These are phyloP conservation scores for Leuciscus idus DNA, from an alignment of 2,113 vertebrate species.

Conservation along the genomic window DNA sequence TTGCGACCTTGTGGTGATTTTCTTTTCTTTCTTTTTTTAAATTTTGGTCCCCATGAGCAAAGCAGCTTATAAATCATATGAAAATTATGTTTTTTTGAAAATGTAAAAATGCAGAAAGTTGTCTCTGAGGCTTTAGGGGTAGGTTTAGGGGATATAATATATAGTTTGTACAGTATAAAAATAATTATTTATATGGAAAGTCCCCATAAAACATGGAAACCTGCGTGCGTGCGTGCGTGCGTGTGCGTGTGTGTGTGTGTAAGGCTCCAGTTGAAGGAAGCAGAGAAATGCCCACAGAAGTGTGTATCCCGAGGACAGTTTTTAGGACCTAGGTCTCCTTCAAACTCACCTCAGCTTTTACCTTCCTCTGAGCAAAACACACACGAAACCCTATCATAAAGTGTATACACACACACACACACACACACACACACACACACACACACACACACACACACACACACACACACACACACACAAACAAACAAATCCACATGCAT, in stretches of 20 bases:
- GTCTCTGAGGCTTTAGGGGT: too few relatives aligned
- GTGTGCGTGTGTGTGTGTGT: background rate
- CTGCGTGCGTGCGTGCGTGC: background rate
- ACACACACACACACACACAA: slow-evolving; percentile 27
- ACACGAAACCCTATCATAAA: background rate
- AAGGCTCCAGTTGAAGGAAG: slow-evolving; percentile 69
- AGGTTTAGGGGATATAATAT: too few relatives aligned
- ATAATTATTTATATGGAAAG: too few relatives aligned
- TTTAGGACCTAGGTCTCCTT: slow-evolving; percentile 62
- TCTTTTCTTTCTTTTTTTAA: too few relatives aligned
- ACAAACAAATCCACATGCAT: background rate
- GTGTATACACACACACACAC: background rate
- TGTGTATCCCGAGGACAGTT: slow-evolving; percentile 67
- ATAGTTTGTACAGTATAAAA: too few relatives aligned
- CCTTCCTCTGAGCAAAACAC: slow-evolving; percentile 61
- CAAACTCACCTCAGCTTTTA: slow-evolving; percentile 66
- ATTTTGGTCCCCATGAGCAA: too few relatives aligned
- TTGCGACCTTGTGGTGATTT: too few relatives aligned
- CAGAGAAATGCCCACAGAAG: slow-evolving; percentile 61
- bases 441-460: slow-evolving; percentile 23
- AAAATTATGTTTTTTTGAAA: too few relatives aligned
- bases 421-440: slow-evolving; percentile 35
- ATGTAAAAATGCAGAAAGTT: too few relatives aligned
- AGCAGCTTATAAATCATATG: too few relatives aligned
- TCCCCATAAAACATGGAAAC: background rate